Evolutionary conservation across 2,113 vertebrate species (phyloP).

Genomic region (Physeter macrocephalus): DNA sequence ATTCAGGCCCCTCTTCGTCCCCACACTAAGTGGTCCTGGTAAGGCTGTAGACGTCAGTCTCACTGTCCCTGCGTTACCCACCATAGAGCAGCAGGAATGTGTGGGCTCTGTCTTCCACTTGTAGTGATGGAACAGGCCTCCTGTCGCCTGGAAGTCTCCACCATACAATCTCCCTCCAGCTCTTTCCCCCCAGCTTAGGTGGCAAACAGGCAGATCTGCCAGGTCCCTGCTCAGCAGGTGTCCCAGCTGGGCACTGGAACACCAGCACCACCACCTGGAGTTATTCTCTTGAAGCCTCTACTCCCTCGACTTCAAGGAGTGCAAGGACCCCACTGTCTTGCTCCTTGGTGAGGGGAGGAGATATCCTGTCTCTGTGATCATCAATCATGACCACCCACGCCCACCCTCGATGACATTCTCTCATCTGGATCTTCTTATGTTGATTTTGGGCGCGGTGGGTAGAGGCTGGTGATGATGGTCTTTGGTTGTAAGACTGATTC

Average conservation of each 20-base stretch:
- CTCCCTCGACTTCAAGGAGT: background rate
- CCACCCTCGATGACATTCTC: background rate
- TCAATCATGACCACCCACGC: fast-evolving
- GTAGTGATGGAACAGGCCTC: background rate
- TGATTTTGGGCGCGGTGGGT: background rate
- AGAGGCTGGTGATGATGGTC: too few relatives aligned
- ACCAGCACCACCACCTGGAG: background rate
- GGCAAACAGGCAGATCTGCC: background rate
- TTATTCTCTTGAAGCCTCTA: background rate
- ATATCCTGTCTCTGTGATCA: background rate
- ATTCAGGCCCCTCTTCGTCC: background rate
- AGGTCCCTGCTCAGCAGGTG: background rate
- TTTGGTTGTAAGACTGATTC: background rate
- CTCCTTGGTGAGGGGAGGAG: background rate
- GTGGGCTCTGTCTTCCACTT: background rate
- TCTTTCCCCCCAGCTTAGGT: background rate
- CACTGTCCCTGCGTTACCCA: background rate
- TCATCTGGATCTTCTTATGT: background rate
- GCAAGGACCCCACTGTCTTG: background rate
- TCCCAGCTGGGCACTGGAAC: background rate
- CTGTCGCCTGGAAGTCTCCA: background rate
- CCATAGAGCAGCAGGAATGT: background rate
- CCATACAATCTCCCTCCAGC: background rate
- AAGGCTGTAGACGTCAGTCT: background rate
- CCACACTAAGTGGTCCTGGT: background rate